These are phyloP conservation scores for Halcyon smyrnensis DNA, from an alignment of 2,797 vertebrate species.

Conservation along the genomic window DNA sequence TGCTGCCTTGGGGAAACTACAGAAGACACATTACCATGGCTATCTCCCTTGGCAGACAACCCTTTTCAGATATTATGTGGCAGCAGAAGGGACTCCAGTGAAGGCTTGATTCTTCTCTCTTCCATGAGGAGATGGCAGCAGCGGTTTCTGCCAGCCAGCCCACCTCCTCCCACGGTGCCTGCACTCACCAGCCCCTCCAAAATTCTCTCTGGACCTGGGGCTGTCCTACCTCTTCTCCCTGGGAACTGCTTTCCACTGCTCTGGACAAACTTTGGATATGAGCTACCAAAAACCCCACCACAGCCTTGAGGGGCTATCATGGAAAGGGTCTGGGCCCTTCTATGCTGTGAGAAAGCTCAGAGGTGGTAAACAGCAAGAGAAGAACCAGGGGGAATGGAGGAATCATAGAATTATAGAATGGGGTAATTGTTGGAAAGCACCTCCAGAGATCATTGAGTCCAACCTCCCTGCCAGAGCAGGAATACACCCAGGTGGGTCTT, in stretches of 20 bases:
- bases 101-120: neutral
- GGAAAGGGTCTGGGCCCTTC: neutral
- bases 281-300: neutral
- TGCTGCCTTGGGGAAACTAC: neutral
- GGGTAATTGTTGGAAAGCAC: too few species aligned
- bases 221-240: neutral
- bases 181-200: neutral
- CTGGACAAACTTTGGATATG: neutral
- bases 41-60: neutral
- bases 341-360: accelerated
- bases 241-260: neutral
- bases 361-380: accelerated
- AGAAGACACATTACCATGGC: neutral
- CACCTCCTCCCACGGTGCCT: accelerated
- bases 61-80: neutral
- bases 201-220: neutral
- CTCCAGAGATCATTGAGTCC: too few species aligned
- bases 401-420: neutral
- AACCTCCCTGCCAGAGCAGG: too few species aligned
- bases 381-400: accelerated
- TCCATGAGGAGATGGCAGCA: neutral
- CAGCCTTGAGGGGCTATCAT: too few species aligned
- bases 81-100: neutral
- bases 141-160: neutral
- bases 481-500: too few species aligned